Base-by-base conservation (phyloP, 2,888 invertebrate species). In the Macropis europaea region DNA sequence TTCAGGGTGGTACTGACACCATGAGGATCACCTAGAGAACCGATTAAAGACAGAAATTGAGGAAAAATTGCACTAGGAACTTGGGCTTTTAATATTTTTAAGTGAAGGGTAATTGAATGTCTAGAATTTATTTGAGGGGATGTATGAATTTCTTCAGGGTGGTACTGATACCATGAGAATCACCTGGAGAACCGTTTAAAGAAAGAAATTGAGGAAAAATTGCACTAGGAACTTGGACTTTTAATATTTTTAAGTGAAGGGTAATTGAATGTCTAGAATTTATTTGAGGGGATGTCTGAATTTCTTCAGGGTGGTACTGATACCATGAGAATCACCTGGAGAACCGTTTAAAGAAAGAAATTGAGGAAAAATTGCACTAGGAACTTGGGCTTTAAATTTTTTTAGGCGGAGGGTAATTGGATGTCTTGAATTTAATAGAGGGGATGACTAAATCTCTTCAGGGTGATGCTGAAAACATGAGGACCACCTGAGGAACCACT, bases 271-370 rank as follows among this genome's bases (percentile, higher is more conserved):
- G n/a, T n/a, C n/a, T n/a, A n/a, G n/a, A n/a, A n/a, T n/a, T n/a
- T n/a, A n/a, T n/a, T n/a, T n/a, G n/a, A n/a, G n/a, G n/a, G n/a
- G n/a, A n/a, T n/a, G n/a, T n/a, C 13, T 2, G n/a, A n/a, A n/a
- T n/a, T n/a, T n/a, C n/a, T n/a, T n/a, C n/a, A n/a, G n/a, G n/a
- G n/a, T n/a, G n/a, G 66, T 0, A 88, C 84, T 45, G 89, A 63
- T 7, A 90, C 88, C 88, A 90, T 88, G 6, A 72, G 84, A 1
- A 88, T 89, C 9, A 90, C 73, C 90, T 91, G 34, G 2, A 85
- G 36, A n/a, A 42, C 40, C 45, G 34, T 4, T 17, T 2, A 24
- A 19, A 32, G 19, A 15, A 5, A 3, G 3, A 22, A 6, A 1
- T 2, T 11, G 11, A 30, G 11, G 0, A 6, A 13, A 9, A 11